phyloP scores from a whole-genome alignment of 1,140 invertebrate species.

The Drosophila persimilis region DNA sequence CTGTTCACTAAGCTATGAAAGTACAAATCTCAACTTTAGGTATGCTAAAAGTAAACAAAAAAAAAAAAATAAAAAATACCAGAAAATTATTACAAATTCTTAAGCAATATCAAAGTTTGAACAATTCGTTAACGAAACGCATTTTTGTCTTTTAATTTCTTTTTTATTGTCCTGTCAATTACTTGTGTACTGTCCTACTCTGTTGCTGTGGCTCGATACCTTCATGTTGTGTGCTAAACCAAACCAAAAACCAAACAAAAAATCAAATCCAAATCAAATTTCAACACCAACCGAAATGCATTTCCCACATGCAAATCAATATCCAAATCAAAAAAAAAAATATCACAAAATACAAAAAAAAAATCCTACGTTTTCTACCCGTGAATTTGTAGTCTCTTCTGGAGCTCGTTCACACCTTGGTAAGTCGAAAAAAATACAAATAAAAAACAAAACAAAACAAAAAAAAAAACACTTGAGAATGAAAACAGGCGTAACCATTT shows the following conservation, averaged over 20 bases:
- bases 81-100: conserved; percentile 45
- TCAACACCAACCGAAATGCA: conserved; percentile 68
- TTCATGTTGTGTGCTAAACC: conserved; percentile 80
- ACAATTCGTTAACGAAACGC: conserved; percentile 80
- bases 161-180: conserved; percentile 84
- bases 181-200: conserved; percentile 86
- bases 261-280: conserved; percentile 56
- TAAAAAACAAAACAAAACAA: conserved; percentile 42
- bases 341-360: conserved; percentile 42
- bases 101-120: conserved; percentile 63
- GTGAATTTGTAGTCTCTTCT: conserved; percentile 93
- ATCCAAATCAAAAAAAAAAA: conserved; percentile 52
- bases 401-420: conserved; percentile 98
- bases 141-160: conserved; percentile 82
- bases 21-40: conserved; percentile 50
- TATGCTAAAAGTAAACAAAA: conserved; percentile 36
- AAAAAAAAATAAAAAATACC: conserved; percentile 32
- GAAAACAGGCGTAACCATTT: conserved; percentile 57
- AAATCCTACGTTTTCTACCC: conserved; percentile 71
- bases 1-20: conserved; percentile 43
- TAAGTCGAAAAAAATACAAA: conserved; percentile 86
- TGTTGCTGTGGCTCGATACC: conserved; percentile 85
- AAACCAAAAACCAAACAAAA: conserved; percentile 62
- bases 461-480: conserved; percentile 49
- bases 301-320: conserved; percentile 57